These are phyloP conservation scores for Eurosta solidaginis DNA, from an alignment of 1,140 invertebrate species.

Conservation along the genomic window DNA sequence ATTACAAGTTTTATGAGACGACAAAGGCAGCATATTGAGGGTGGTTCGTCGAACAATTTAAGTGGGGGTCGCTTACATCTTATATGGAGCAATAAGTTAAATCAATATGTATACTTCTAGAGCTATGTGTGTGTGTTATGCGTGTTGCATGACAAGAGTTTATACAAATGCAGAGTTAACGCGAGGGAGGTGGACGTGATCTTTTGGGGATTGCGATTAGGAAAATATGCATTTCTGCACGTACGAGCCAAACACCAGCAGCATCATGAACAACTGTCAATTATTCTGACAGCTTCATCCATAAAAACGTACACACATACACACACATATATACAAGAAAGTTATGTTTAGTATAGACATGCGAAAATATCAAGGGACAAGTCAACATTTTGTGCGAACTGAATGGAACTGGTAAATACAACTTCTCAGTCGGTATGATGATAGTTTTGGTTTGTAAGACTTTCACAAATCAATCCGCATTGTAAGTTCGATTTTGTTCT, in stretches of 20 bases:
- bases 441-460: too few relatives aligned
- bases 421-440: too few relatives aligned
- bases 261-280: neutral
- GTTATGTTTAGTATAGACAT: too few relatives aligned
- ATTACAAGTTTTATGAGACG: too few relatives aligned
- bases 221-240: constrained; percentile 19
- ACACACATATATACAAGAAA: neutral
- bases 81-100: too few relatives aligned
- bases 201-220: neutral
- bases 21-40: neutral
- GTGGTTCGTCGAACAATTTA: neutral
- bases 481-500: too few relatives aligned
- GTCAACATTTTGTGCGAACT: too few relatives aligned
- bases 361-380: too few relatives aligned
- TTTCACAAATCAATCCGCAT: too few relatives aligned
- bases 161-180: neutral
- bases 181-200: neutral
- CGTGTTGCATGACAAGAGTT: neutral
- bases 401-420: too few relatives aligned
- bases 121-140: neutral
- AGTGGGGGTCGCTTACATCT: neutral
- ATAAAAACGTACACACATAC: neutral
- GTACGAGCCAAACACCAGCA: neutral
- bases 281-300: neutral
- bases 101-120: neutral